A percentile compares a stretch with the other conserved stretches of the same genome.
phyloP scores from a whole-genome alignment of 2,113 vertebrate species.

The Ophthalmolycus amberensis region DNA sequence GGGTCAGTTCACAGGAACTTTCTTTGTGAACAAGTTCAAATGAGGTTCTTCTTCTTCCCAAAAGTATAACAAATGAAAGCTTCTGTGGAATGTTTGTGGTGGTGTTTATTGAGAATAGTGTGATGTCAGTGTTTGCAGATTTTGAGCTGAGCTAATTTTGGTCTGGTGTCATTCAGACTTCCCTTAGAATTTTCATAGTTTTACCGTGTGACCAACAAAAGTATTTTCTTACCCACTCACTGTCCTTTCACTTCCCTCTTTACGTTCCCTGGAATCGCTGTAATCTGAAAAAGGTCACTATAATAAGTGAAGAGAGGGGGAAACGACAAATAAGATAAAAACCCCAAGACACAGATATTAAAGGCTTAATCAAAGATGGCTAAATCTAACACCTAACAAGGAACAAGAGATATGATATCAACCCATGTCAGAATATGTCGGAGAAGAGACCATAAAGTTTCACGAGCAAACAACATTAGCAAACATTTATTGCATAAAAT shows the following conservation, averaged over 20 bases:
- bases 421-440: neutral
- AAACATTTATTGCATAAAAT: conserved; percentile 35
- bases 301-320: neutral
- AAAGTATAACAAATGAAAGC: neutral
- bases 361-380: neutral
- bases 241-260: conserved; percentile 41
- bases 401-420: neutral
- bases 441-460: conserved; percentile 7
- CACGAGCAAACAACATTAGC: conserved; percentile 7
- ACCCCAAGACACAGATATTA: neutral
- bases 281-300: neutral
- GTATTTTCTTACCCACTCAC: neutral
- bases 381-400: neutral
- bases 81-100: neutral
- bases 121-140: neutral
- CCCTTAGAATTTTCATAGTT: conserved; percentile 17
- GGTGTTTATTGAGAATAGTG: neutral
- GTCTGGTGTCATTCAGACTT: conserved; percentile 26
- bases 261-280: conserved; percentile 16
- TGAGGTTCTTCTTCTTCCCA: neutral
- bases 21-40: neutral
- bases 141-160: neutral
- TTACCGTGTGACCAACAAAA: neutral
- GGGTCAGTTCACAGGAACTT: neutral
- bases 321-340: neutral